Evolutionary conservation across 2,797 vertebrate species (phyloP), one percentile per base, ranked within the genome.

Genomic region (Pangasius macronema): DNA sequence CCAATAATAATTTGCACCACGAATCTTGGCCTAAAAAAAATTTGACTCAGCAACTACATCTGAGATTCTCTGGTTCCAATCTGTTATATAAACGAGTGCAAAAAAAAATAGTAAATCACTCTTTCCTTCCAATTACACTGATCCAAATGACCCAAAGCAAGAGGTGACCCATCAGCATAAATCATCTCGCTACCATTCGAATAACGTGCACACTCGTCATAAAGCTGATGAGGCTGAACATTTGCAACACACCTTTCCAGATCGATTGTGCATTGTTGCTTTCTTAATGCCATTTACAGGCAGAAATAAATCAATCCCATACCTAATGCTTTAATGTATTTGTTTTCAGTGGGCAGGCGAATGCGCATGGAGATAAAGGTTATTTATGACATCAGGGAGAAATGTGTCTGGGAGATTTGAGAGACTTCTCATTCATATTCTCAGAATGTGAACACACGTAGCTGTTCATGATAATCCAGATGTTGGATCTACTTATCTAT

Each of bases 251-350:
- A 84, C 88, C 39, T 72, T 82, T 53, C 88, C 87, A 80, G 92
- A 94, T 94, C 91, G 91, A 94, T 86, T 84, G 7, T 82, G 0
- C 7, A 27, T 87, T 84, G 76, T 72, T 42, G 65, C 90, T 93
- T 94, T 93, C 92, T 90, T 90, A 93, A 93, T 86, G 91, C 92
- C 91, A 90, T 92, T 93, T 92, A 92, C 90, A 91, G 89, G 86
- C 91, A 92, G 92, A 90, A 91, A 92, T 92, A 84, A 94, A 94
- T 95, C 94, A 92, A 88, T 94, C 93, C 91, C 89, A 90, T 91
- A 92, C 89, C 90, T 91, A 83, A 10, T 92, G 90, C 93, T 94
- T 95, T 93, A 95, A 95, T 94, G 73, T 92, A 91, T 95, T 95
- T 93, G 93, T 94, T 91, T 92, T 89, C 91, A 20, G 49, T 61